Conservation (phyloP, 2,888 invertebrate genomes). For the Epirrita christyi region DNA sequence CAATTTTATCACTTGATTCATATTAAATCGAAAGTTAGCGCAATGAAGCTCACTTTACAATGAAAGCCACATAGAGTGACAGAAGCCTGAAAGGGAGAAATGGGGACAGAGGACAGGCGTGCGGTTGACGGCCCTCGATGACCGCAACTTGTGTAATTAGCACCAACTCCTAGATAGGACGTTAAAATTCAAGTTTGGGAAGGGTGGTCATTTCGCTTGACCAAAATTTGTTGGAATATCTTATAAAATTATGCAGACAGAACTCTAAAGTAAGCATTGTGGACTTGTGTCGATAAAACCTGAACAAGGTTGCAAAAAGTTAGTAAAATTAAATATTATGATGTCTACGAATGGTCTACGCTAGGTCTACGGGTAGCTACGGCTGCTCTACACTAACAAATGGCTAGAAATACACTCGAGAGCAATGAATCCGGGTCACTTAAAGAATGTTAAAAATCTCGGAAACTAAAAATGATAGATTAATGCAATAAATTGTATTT, state of each 20-base stretch:
- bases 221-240: neutral
- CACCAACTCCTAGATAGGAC: slow-evolving; percentile 17
- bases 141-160: slow-evolving; percentile 53
- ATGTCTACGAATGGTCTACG: slow-evolving; percentile 14
- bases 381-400: too few species aligned
- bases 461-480: too few species aligned
- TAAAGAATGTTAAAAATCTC: too few species aligned
- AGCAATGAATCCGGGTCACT: too few species aligned
- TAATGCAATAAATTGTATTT: too few species aligned
- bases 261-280: too few species aligned
- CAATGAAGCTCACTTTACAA: neutral
- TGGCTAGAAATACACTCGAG: too few species aligned
- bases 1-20: too few species aligned
- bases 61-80: neutral
- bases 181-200: slow-evolving; percentile 29
- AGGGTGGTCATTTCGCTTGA: slow-evolving; percentile 3
- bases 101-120: slow-evolving; percentile 37
- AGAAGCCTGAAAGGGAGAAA: slow-evolving; percentile 15
- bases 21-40: neutral
- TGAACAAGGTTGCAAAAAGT: too few species aligned
- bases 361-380: slow-evolving; percentile 3
- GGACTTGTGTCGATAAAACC: too few species aligned
- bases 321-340: too few species aligned
- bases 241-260: too few species aligned
- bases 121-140: slow-evolving; percentile 56